Percentiles rank a stretch among this genome's conserved stretches.
These are phyloP conservation scores for Cantharis nigra DNA, from an alignment of 2,888 invertebrate genomes.

Conservation along the genomic window DNA sequence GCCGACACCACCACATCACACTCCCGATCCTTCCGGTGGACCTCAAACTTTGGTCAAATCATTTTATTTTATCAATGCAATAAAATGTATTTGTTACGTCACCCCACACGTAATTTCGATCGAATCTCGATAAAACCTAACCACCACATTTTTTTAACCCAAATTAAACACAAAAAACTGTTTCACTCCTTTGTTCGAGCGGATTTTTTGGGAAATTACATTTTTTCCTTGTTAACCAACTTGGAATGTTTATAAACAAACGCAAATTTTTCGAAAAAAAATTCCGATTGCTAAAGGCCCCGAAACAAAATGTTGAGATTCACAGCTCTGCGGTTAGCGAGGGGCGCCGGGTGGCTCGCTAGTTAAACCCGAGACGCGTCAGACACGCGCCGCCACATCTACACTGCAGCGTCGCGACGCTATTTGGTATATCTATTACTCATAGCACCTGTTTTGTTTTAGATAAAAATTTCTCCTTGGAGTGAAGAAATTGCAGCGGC, in stretches of 20 bases:
- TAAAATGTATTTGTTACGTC: neutral
- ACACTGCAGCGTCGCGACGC: constrained; percentile 45
- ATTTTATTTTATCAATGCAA: neutral
- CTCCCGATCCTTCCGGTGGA: constrained; percentile 47
- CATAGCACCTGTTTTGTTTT: constrained; percentile 43
- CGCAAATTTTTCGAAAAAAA: neutral
- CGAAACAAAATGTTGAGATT: constrained; percentile 42
- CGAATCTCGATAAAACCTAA: neutral
- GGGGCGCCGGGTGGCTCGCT: constrained; percentile 48
- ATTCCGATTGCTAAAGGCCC: neutral
- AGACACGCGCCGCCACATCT: constrained; percentile 56
- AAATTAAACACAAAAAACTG: neutral
- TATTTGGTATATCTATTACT: constrained; percentile 51
- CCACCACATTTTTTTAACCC: neutral
- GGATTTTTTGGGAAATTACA: neutral
- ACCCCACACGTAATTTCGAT: neutral
- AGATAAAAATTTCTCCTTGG: constrained; percentile 28
- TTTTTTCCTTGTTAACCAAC: neutral
- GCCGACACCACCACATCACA: constrained; percentile 58
- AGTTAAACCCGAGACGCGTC: constrained; percentile 57
- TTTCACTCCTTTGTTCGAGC: neutral
- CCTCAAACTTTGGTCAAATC: constrained; percentile 37
- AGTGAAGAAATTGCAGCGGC: constrained; percentile 23
- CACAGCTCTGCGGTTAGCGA: constrained; percentile 45
- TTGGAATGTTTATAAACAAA: neutral